A percentile compares a stretch with the other conserved stretches of the same genome.
These are phyloP conservation scores for Axinella damicornis DNA, from an alignment of 37 sponge, comb jelly and placozoan species.

Conservation along the genomic window DNA sequence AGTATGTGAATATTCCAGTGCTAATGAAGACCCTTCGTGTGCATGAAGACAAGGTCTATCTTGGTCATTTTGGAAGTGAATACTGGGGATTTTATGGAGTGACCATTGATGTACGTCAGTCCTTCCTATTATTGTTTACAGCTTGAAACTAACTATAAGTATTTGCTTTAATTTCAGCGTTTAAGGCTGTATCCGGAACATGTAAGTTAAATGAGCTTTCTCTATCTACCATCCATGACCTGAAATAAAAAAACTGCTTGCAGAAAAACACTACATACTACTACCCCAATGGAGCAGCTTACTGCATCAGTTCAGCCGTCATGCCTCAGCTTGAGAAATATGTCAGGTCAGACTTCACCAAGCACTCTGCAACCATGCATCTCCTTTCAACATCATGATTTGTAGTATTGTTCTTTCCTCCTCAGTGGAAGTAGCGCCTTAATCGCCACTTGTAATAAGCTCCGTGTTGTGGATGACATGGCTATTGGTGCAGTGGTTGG, in stretches of 20 bases:
- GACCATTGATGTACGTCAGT: too few relatives aligned
- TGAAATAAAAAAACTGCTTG: too few relatives aligned
- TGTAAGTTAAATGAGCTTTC: too few relatives aligned
- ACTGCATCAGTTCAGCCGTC: slow-evolving; percentile 42
- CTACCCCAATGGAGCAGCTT: slow-evolving; percentile 56
- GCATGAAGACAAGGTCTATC: slow-evolving; percentile 27
- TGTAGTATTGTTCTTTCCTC: neutral
- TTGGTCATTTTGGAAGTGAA: slow-evolving; percentile 36
- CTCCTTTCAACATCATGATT: neutral
- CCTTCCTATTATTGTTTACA: too few relatives aligned
- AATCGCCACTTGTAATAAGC: neutral
- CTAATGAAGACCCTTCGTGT: slow-evolving; percentile 24
- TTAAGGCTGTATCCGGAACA: too few relatives aligned
- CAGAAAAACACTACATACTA: slow-evolving; percentile 17
- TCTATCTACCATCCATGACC: too few relatives aligned
- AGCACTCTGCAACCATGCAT: neutral
- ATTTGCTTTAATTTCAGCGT: too few relatives aligned
- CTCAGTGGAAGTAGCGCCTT: neutral
- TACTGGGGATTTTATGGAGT: neutral
- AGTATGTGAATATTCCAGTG: slow-evolving; percentile 54
- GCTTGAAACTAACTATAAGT: too few relatives aligned
- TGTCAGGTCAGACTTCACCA: neutral
- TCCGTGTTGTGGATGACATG: slow-evolving; percentile 49
- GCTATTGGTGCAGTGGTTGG: slow-evolving; percentile 44
- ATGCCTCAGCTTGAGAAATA: slow-evolving; percentile 50